Conservation (phyloP, 2,797 vertebrate genomes). For the Anguilla anguilla region DNA sequence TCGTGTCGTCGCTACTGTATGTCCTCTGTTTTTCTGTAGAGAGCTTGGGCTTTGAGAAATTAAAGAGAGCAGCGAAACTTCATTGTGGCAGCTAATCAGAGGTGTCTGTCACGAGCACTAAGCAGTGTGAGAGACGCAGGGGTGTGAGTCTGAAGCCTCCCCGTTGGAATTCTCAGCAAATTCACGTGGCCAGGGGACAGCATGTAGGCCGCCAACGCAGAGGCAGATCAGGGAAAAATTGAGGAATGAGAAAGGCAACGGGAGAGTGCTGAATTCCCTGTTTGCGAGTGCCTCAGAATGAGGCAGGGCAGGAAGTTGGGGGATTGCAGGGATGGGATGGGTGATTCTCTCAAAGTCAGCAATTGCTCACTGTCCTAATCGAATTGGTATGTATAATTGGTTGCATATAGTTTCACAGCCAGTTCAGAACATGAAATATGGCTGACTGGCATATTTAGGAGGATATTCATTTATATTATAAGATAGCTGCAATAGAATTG, state of each 20-base stretch:
- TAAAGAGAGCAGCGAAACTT: neutral
- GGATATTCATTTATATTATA: neutral
- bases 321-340: neutral
- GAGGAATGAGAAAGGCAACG: neutral
- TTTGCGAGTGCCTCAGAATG: neutral
- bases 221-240: slow-evolving; percentile 1
- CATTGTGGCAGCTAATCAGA: neutral
- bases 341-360: neutral
- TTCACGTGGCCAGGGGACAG: neutral
- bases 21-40: neutral
- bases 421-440: neutral
- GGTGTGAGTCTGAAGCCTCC: neutral
- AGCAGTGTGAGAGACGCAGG: neutral
- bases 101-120: neutral
- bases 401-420: neutral
- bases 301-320: neutral
- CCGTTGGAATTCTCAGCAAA: neutral
- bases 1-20: neutral
- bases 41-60: neutral
- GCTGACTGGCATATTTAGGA: neutral
- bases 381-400: neutral
- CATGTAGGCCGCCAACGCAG: neutral
- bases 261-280: neutral
- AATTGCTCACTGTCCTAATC: neutral
- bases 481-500: neutral